These are phyloP conservation scores for Hipposideros larvatus DNA, from an alignment of 2,797 vertebrate genomes.

Conservation along the genomic window DNA sequence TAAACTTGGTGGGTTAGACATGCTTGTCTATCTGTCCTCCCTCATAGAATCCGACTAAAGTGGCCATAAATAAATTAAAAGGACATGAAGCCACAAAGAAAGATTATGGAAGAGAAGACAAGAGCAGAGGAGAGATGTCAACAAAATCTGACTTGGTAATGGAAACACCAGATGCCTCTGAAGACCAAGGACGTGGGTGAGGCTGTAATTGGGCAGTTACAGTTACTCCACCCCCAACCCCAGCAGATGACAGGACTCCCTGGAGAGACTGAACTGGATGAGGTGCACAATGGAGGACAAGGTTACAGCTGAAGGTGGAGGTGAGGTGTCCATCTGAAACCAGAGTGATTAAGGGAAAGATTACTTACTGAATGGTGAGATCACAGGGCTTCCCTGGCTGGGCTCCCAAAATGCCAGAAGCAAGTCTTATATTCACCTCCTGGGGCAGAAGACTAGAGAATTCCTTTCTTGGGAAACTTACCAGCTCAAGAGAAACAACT, in stretches of 20 bases:
- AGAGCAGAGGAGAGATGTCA: neutral
- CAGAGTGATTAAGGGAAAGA: neutral
- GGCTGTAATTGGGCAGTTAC: neutral
- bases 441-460: neutral
- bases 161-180: neutral
- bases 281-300: neutral
- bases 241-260: neutral
- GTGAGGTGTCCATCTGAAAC: neutral
- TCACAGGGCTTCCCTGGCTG: neutral
- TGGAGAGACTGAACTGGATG: neutral
- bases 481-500: neutral
- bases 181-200: neutral
- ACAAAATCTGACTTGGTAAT: neutral
- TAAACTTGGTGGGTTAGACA: neutral
- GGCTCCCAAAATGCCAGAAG: neutral
- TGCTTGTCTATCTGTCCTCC: neutral
- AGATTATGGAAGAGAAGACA: neutral
- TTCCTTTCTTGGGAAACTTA: conserved; percentile 7
- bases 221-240: no score
- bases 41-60: neutral
- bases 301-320: neutral
- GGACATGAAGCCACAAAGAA: neutral
- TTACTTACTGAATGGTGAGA: neutral
- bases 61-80: neutral
- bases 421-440: neutral